Percentiles rank a stretch among this genome's conserved stretches.
Conservation (phyloP, 2,797 vertebrate genomes). For the Leptatherina wallacei region DNA sequence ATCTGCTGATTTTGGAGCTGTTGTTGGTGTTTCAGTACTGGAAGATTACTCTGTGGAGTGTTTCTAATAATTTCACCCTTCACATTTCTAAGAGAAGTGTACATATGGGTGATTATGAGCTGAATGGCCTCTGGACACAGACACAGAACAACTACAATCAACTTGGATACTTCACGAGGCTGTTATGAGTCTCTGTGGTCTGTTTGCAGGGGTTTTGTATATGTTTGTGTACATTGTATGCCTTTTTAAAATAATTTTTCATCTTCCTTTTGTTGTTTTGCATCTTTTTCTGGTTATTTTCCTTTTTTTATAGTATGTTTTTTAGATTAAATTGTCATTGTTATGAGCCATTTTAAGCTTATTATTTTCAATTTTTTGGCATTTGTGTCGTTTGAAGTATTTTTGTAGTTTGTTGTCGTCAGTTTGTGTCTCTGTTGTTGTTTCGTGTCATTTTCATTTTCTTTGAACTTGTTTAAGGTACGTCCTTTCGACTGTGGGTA, state of each 20-base stretch:
- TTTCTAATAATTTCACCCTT: not conserved
- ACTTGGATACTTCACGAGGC: not conserved
- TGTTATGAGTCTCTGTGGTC: not conserved
- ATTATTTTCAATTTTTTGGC: not conserved
- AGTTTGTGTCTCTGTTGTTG: not conserved
- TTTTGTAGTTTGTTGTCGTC: not conserved
- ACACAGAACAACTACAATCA: not conserved
- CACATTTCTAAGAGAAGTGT: not conserved
- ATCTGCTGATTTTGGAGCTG: constrained; percentile 10
- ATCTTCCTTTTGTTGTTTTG: not conserved
- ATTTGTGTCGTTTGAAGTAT: not conserved
- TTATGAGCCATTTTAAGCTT: not conserved
- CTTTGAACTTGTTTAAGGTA: no score
- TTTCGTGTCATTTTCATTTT: not conserved
- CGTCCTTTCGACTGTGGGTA: no score
- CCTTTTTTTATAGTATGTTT: not conserved
- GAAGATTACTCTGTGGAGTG: not conserved
- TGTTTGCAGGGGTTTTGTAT: not conserved
- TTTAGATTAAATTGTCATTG: not conserved
- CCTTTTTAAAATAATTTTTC: not conserved
- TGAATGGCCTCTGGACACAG: not conserved
- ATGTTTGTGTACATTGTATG: not conserved
- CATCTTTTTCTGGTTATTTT: not conserved
- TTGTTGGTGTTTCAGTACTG: not conserved
- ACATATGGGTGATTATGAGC: not conserved